phyloP scores from a whole-genome alignment of 2,113 vertebrate species.

The Morone chrysops region DNA sequence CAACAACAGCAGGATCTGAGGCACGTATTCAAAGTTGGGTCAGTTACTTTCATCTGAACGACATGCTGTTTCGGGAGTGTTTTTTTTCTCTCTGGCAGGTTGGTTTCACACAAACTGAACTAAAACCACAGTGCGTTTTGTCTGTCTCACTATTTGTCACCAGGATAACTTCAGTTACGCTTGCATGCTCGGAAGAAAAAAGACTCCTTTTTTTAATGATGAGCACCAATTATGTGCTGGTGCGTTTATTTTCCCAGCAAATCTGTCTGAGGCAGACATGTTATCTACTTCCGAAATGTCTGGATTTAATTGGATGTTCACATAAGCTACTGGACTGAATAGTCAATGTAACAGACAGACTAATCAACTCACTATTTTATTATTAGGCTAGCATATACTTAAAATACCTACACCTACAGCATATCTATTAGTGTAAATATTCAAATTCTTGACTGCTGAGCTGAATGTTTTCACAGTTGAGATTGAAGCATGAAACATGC shows the following conservation, averaged over 20 bases:
- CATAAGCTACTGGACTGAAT: background rate
- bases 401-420: background rate
- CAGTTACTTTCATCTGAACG: background rate
- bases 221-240: background rate
- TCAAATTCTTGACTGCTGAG: background rate
- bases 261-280: background rate
- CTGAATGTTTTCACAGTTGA: background rate
- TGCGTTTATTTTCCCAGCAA: background rate
- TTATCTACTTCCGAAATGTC: slow-evolving; percentile 20
- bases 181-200: background rate
- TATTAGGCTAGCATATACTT: background rate
- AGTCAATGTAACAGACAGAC: slow-evolving; percentile 11
- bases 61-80: background rate
- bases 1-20: background rate
- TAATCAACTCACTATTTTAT: background rate
- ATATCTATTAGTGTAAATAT: background rate
- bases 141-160: background rate
- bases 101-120: background rate
- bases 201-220: background rate
- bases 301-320: slow-evolving; percentile 24
- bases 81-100: background rate
- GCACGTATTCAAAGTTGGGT: background rate
- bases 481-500: too few relatives aligned
- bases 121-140: background rate
- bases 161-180: background rate